phyloP scores from a whole-genome alignment of 2,797 vertebrate genomes.

The Gallinago nigripennis region DNA sequence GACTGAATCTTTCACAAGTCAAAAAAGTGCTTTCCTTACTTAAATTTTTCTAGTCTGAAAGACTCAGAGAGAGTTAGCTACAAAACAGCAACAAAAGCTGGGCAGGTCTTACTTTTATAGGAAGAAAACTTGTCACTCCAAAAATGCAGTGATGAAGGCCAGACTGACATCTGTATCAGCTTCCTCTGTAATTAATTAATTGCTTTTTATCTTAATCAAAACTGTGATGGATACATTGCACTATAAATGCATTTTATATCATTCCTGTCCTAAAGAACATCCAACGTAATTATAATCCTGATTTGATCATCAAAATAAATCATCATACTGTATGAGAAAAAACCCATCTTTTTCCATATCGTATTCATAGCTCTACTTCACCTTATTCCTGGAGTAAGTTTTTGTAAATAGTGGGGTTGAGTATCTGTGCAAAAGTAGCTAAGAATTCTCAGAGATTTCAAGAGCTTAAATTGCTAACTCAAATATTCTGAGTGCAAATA shows the following conservation, averaged over 20 bases:
- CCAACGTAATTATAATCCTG: not conserved
- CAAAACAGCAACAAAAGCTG: not conserved
- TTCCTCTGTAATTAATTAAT: not conserved
- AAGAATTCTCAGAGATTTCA: not conserved
- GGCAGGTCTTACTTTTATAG: not conserved
- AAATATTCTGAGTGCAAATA: constrained; percentile 32
- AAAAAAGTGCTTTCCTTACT: not conserved
- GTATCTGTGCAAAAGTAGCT: not conserved
- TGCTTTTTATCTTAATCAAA: not conserved
- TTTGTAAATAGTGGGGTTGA: not conserved
- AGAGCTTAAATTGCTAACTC: not conserved
- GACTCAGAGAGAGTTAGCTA: not conserved
- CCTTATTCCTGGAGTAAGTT: not conserved
- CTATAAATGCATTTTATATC: not conserved
- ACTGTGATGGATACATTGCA: not conserved
- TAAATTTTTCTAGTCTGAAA: not conserved
- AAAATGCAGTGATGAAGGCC: not conserved
- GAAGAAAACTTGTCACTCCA: not conserved
- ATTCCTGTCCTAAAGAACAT: not conserved
- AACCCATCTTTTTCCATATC: not conserved
- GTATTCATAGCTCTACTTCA: not conserved
- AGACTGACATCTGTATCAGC: not conserved
- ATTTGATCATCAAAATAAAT: not conserved
- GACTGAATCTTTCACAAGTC: not conserved
- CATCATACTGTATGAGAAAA: not conserved